Conservation (phyloP, 2,888 invertebrate species). For the Tyria jacobaeae region DNA sequence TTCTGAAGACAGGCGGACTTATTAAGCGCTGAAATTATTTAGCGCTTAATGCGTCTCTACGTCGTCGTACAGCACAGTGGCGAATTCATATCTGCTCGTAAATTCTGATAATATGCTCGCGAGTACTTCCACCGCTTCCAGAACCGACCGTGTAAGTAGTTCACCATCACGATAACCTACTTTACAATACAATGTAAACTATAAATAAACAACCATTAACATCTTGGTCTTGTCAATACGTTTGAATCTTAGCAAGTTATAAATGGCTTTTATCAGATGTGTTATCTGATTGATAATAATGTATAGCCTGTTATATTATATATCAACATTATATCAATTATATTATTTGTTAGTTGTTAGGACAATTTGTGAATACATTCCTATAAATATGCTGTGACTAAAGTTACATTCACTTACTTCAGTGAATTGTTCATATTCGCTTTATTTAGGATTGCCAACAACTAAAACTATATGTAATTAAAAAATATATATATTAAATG, state of each 20-base stretch:
- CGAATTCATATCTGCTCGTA: background rate
- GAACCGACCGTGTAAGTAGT: background rate
- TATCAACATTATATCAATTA: too few species aligned
- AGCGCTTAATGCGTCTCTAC: too few species aligned
- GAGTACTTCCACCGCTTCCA: background rate
- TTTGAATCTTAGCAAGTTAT: background rate
- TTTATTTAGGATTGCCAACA: too few species aligned
- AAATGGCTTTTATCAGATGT: background rate
- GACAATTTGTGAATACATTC: too few species aligned
- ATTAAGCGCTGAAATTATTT: too few species aligned
- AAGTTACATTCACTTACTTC: too few species aligned
- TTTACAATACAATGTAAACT: conserved; percentile 8
- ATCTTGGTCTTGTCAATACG: background rate
- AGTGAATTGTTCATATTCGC: too few species aligned
- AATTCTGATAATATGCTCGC: background rate
- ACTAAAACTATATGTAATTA: too few species aligned
- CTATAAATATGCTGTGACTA: too few species aligned
- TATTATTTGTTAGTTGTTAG: too few species aligned
- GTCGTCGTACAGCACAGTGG: background rate
- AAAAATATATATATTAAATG: too few species aligned
- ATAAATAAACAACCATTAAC: background rate
- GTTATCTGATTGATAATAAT: background rate
- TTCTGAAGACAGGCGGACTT: too few species aligned
- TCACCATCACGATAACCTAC: conserved; percentile 6
- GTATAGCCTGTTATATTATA: background rate